phyloP scores from a whole-genome alignment of 2,113 vertebrate genomes.

The Gymnarchus niloticus region DNA sequence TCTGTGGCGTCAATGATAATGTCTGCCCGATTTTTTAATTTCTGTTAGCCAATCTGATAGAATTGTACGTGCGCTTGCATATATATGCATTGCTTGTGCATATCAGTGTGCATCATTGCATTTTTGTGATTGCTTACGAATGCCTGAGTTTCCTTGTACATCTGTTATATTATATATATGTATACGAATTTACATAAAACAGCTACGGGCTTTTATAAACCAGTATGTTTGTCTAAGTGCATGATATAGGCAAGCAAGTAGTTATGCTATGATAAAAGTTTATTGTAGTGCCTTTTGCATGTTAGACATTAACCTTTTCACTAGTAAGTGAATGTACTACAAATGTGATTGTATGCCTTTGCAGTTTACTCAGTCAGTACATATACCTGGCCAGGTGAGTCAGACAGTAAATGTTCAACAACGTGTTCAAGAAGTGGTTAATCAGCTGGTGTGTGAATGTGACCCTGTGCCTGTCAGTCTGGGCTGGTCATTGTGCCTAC shows the following conservation, averaged over 20 bases:
- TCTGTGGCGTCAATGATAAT: constrained; percentile 14
- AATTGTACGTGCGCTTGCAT: constrained; percentile 14
- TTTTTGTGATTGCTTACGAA: not conserved
- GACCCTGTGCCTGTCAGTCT: constrained; percentile 45
- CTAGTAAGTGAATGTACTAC: not conserved
- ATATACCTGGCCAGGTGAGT: not conserved
- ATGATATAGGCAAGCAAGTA: constrained; percentile 9
- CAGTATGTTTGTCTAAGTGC: not conserved
- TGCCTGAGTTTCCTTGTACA: not conserved
- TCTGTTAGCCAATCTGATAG: constrained; percentile 5
- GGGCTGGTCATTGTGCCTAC: constrained; percentile 55
- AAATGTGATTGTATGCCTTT: constrained; percentile 4
- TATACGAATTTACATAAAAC: not conserved
- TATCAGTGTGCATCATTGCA: constrained; percentile 11
- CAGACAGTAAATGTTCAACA: constrained; percentile 17
- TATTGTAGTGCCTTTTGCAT: constrained; percentile 15
- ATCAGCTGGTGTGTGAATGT: constrained; percentile 48
- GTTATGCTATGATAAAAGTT: not conserved
- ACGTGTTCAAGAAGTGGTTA: constrained; percentile 24
- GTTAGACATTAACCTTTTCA: not conserved
- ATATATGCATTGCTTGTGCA: constrained; percentile 20
- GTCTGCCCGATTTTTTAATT: constrained; percentile 15
- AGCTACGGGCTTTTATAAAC: not conserved
- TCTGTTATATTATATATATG: not conserved
- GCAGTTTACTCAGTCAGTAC: constrained; percentile 5